These are phyloP conservation scores for Myotis myotis DNA, from an alignment of 2,797 vertebrate genomes.

Conservation along the genomic window DNA sequence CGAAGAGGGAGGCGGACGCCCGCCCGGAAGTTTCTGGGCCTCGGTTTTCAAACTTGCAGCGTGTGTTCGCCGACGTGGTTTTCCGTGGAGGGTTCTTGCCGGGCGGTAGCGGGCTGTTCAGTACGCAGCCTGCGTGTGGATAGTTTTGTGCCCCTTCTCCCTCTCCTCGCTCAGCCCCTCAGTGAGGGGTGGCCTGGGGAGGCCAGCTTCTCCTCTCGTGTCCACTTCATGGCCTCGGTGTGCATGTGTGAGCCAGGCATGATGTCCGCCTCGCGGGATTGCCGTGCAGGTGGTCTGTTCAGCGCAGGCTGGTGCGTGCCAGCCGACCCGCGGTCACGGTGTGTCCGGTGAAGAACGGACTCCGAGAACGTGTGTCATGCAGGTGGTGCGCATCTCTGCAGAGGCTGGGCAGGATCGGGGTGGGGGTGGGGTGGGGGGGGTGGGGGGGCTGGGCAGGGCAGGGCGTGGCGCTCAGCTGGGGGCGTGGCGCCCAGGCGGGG, in stretches of 20 bases:
- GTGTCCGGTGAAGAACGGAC: too few species aligned
- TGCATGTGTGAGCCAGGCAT: neutral
- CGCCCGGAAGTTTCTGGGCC: neutral
- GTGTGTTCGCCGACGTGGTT: too few species aligned
- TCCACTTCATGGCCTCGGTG: rapidly evolving
- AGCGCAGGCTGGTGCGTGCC: neutral
- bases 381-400: neutral
- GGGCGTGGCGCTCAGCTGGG: too few species aligned
- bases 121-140: neutral
- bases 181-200: neutral
- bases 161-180: neutral
- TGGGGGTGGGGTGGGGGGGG: too few species aligned
- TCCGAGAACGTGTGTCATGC: neutral
- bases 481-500: too few species aligned
- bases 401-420: too few species aligned
- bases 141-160: neutral
- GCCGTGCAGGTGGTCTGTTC: neutral
- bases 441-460: too few species aligned
- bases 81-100: neutral
- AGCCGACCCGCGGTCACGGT: rapidly evolving
- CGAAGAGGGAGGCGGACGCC: neutral
- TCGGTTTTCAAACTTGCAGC: too few species aligned
- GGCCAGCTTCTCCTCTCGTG: neutral
- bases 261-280: too few species aligned
- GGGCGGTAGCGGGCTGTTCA: neutral